Evolutionary conservation across 2,113 vertebrate genomes (phyloP), one percentile per base, ranked within the genome.

Genomic region (Prinia subflava): DNA sequence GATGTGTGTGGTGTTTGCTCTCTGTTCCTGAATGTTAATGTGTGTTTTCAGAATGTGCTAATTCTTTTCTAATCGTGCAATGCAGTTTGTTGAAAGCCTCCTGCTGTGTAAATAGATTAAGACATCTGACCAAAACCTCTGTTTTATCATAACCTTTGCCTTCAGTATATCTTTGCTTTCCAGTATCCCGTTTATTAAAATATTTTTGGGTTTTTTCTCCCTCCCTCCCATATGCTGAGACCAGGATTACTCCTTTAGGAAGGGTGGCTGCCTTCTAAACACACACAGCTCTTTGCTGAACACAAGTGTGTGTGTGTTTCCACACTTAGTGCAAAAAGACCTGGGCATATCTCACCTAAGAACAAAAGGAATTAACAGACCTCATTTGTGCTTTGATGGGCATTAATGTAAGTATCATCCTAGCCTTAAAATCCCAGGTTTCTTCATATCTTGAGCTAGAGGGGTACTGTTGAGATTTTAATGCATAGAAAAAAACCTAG

Each of bases 71-170:
- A 67, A 82, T 64, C 62, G 79, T 90, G 47, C 78, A 59, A 6
- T 27, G 35, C 78, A 85, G 71, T 79, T 85, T 85, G 69, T 78
- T 84, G 78, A 90, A 92, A 82, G 14, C 23, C 18, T 91, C 64
- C 85, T 4, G 3, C 69, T 95, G 78, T 82, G 74, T 85, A 90
- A 95, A 87, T 35, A 87, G 65, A 83, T 92, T 79, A 71, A 79
- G 75, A 52, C 18, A 75, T 83, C 30, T 75, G 65, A 93, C 60
- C 74, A 44, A 74, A 84, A 50, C 42, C 44, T 83, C 84, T 82
- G 33, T 68, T 89, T 83, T 91, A 47, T 76, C 65, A 42, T 56
- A 74, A 87, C 65, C 69, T 87, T 83, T 91, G 73, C 69, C n/a
- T 74, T 84, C 25, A 16, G 60, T 79, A 4, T 59, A 62, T 25